A percentile compares a stretch with the other conserved stretches of the same genome.
These are phyloP conservation scores for Pardalotus punctatus DNA, from an alignment of 2,113 vertebrate genomes.

Conservation along the genomic window DNA sequence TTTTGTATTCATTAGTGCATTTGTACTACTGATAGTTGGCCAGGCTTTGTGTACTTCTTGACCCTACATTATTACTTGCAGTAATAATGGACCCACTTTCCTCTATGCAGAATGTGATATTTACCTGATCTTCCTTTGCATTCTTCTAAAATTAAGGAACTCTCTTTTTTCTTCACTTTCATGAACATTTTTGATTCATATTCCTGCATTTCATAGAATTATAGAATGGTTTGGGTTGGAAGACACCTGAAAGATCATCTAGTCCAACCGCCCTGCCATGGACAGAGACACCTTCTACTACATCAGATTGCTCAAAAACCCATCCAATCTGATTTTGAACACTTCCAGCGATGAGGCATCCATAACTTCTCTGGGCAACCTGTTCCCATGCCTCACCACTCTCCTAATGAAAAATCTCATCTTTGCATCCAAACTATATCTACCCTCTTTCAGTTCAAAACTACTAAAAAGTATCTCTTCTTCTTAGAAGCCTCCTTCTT, in stretches of 20 bases:
- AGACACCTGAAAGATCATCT: neutral
- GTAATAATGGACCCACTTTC: neutral
- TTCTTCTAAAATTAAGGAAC: neutral
- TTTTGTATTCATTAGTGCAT: neutral
- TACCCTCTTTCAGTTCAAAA: neutral
- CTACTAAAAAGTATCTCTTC: neutral
- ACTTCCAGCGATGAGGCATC: neutral
- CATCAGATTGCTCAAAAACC: neutral
- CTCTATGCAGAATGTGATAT: neutral
- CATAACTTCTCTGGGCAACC: neutral
- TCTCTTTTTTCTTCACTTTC: neutral
- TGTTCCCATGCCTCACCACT: neutral
- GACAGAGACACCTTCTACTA: neutral
- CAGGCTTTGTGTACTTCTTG: neutral
- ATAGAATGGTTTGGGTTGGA: neutral
- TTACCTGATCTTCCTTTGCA: neutral
- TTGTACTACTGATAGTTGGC: neutral
- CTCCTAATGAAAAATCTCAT: neutral
- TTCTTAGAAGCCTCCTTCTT: neutral
- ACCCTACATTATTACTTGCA: neutral
- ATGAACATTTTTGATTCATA: neutral
- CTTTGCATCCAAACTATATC: neutral
- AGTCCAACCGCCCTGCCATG: neutral
- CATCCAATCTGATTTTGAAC: neutral
- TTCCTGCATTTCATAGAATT: neutral